Evolutionary conservation across 2,888 invertebrate species (phyloP), one percentile per base, ranked within the genome.

Genomic region (Criorhina ranunculi): DNA sequence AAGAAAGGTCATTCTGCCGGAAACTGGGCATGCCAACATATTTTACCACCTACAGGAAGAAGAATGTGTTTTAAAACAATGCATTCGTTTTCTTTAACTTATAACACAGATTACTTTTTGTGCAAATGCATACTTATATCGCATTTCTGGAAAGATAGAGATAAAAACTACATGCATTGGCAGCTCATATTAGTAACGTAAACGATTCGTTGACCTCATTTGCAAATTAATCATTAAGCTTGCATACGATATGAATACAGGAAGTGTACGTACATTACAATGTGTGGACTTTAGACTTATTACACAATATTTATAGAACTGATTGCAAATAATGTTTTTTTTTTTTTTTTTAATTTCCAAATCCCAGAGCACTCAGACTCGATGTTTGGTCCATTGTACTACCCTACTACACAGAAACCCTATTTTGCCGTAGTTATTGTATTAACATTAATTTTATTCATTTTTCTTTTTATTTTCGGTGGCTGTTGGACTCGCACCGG

Each of bases 181-280:
- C 29, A 7, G 5, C 5, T 8, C 12, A 12, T 19, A 8, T 8
- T 12, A 12, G 5, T 9, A 12, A 29, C 6, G 17, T 17, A 59
- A 37, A 72, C 29, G 15, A 72, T 40, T 67, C 60, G 9, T 49
- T 59, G 72, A 60, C 72, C 72, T 72, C 72, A 60, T 60, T 72
- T 17, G 42, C 42, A 55, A 57, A 44, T 19, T 42, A 42, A 31
- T 33, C 57, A 12, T 40, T 24, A 8, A 55, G 42, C 40, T 24
- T 29, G 33, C 42, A 69, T 19, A 33, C 53, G 7, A 40, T n/a
- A n/a, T n/a, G n/a, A 37, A 24, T 17, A 17, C 37, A 69, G 42
- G 42, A 55, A 69, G 35, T 42, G 24, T 24, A 5, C n/a, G n/a
- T n/a, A n/a, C n/a, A n/a, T n/a, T n/a, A n/a, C 5, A 12, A 33